Base-by-base conservation (phyloP, 2,888 invertebrate genomes). In the Folsomia manolachei region DNA sequence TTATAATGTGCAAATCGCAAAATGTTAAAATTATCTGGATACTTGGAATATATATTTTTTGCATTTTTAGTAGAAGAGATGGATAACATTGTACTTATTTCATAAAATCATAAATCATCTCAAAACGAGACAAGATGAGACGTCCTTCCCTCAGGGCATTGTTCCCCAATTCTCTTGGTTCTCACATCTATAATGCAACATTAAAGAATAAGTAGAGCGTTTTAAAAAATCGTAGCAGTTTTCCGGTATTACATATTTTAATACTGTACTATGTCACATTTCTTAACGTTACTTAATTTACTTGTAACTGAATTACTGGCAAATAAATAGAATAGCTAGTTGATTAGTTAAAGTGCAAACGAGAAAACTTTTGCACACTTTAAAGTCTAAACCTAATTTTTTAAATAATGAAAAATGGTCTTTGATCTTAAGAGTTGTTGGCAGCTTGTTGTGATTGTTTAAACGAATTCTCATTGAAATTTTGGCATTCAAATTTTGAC, bases 51-150 rank as follows among this genome's bases (percentile, higher is more conserved):
- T 39, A 39, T n/a, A 39, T 39, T 39, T 39, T 39, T 4, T 39
- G 39, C 39, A 9, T 14, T 39, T 14, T 9, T 4, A 4, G 7
- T 39, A 14, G 7, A 39, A 39, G 4, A 9, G 39, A 9, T 39
- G 39, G 39, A n/a, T n/a, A n/a, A n/a, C n/a, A n/a, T n/a, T 39
- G 39, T 39, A 14, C 14, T 39, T 39, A 39, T 39, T 4, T 39
- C 7, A 39, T 9, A 39, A 14, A 52, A 67, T 71, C 76, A 78
- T 78, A 78, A 78, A 78, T 78, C 78, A 78, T 75, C 70, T 71
- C 71, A 71, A 71, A 70, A 78, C 77, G 74, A 74, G 77, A 77
- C 74, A 77, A 75, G 77, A 77, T 78, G 75, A 75, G 76, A 76
- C 78, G 77, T 76, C 78, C 78, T 78, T 78, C 78, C 78, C 78